Base-by-base conservation (phyloP, 2,797 vertebrate species). In the Chrysocyon brachyurus region DNA sequence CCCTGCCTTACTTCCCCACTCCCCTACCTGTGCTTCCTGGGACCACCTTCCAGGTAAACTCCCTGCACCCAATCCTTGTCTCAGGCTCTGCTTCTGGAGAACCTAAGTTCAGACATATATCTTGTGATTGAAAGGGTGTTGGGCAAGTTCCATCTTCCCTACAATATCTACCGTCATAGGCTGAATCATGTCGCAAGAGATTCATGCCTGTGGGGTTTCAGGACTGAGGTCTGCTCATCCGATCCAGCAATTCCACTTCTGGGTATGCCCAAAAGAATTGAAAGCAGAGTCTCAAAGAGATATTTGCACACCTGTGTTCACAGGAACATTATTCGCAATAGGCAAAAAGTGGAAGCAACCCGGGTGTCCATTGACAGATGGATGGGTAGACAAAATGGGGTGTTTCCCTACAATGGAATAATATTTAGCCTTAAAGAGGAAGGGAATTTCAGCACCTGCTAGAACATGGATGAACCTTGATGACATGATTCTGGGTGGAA, bases 321-420 rank as follows among this genome's bases (percentile, higher is more conserved):
- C 24, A 40, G 68, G 11, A 40, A 36, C 21, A 1, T 46, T 75
- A 75, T 49, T 28, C 40, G 15, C 36, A 46, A 46, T 15, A 73
- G 70, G 12, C 36, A 73, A 15, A 46, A 73, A 46, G 72, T 49
- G 8, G 40, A 26, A 40, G 72, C 26, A 75, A 46, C 14, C 72
- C 9, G 33, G 7, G 24, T 15, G 24, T 75, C 40, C 72, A 16
- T 14, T 75, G 72, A 75, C 2, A 2, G 72, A 2, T 46, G 24
- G 24, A 26, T 61, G 59, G 59, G 2, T 49, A 73, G 26, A 8
- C 40, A 49, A 40, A 49, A 28, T 26, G 21, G 3, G 21, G 15
- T n/a, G 12, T 26, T 22, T 19, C 15, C 54, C n/a, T 0, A 6
- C 46, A 6, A 7, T 0, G 3, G 36, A 12, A 14, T 9, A 6